These are phyloP conservation scores for Manacus vitellinus DNA, from an alignment of 2,113 vertebrate species.

Conservation along the genomic window DNA sequence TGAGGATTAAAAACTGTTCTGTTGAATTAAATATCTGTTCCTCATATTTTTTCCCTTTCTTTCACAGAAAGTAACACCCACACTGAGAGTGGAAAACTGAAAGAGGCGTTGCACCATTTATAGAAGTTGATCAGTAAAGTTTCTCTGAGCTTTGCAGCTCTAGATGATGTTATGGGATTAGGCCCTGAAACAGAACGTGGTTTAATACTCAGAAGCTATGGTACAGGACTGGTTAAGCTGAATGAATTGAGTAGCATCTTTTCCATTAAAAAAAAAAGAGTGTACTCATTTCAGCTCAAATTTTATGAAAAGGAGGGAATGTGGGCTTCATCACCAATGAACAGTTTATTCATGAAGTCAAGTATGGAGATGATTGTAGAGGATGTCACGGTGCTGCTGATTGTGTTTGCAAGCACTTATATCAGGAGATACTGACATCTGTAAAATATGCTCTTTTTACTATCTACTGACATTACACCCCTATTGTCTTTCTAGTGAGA, in stretches of 20 bases:
- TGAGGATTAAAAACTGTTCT: background rate
- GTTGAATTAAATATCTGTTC: constrained; percentile 4
- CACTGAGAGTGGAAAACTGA: constrained; percentile 2
- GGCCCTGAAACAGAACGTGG: background rate
- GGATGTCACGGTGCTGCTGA: background rate
- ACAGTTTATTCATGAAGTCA: background rate
- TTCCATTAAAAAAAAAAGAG: background rate
- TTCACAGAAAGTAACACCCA: constrained; percentile 39
- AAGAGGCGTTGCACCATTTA: constrained; percentile 47
- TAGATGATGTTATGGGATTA: background rate
- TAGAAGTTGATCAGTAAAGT: constrained; percentile 24
- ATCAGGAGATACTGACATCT: background rate
- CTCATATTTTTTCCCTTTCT: constrained; percentile 3
- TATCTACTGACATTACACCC: background rate
- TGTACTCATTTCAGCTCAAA: background rate
- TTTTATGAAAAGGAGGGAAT: background rate
- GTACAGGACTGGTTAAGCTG: background rate
- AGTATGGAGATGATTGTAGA: background rate
- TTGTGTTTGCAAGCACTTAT: background rate
- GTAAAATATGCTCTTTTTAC: background rate
- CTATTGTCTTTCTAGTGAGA: background rate
- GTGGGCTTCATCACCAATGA: background rate
- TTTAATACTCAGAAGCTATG: background rate
- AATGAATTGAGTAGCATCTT: background rate
- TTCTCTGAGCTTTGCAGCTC: background rate